Conservation (phyloP, 2,113 vertebrate genomes). For the Oreamnos americanus region DNA sequence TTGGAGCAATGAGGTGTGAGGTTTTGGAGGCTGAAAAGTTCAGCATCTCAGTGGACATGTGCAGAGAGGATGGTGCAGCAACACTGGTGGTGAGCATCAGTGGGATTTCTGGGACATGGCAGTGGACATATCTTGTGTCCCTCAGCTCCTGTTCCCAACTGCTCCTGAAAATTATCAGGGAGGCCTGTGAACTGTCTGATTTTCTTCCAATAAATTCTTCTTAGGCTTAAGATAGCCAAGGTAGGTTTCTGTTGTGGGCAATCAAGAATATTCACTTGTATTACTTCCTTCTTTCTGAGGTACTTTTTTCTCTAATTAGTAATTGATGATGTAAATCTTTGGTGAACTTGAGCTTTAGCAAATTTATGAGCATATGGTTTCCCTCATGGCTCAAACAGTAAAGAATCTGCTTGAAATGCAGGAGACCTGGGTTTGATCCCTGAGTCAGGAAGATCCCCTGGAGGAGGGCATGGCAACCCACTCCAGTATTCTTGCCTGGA, state of each 20-base stretch:
- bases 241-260: not conserved
- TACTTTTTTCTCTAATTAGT: not conserved
- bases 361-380: not conserved
- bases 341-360: not conserved
- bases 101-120: not conserved
- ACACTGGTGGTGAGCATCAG: not conserved
- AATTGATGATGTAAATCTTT: not conserved
- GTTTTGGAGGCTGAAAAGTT: not conserved
- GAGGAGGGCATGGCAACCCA: not conserved
- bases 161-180: not conserved
- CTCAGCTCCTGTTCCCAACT: not conserved
- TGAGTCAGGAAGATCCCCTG: not conserved
- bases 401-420: not conserved
- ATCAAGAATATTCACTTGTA: not conserved
- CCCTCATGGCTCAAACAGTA: not conserved
- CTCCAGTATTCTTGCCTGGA: not conserved
- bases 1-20: not conserved
- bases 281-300: not conserved
- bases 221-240: not conserved
- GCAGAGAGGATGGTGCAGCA: not conserved
- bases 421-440: not conserved
- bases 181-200: not conserved
- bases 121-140: not conserved
- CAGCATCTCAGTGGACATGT: not conserved
- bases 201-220: not conserved